These are phyloP conservation scores for Spinus pinus DNA, from an alignment of 2,797 vertebrate genomes.

Conservation along the genomic window DNA sequence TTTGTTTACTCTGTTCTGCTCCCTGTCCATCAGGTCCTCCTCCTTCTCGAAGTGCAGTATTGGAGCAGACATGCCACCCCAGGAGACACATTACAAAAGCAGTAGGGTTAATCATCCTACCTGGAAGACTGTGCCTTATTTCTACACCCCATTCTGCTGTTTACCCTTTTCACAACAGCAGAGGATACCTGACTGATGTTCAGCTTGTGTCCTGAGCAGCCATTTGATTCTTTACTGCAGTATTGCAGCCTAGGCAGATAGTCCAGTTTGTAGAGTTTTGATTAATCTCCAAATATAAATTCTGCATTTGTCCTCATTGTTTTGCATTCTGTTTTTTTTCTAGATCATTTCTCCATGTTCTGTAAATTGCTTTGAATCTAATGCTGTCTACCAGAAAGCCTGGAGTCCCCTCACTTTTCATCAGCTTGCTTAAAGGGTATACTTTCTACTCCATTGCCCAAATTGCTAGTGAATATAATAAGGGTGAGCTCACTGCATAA, in stretches of 20 bases:
- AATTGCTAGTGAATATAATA: not conserved
- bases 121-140: not conserved
- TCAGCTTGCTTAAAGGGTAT: not conserved
- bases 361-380: slow-evolving; percentile 3
- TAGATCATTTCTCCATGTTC: slow-evolving; percentile 19
- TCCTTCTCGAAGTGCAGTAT: not conserved
- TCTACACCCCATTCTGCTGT: not conserved
- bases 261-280: not conserved
- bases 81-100: not conserved
- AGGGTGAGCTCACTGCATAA: not conserved
- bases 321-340: not conserved
- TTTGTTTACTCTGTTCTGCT: not conserved
- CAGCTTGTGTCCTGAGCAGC: not conserved
- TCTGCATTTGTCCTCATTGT: not conserved
- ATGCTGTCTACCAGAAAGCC: not conserved
- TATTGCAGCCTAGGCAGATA: not conserved
- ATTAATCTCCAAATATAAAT: not conserved
- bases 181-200: not conserved
- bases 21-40: not conserved
- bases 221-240: not conserved
- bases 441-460: slow-evolving; percentile 35
- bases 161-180: not conserved
- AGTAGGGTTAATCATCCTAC: not conserved
- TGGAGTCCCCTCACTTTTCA: not conserved
- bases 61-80: not conserved